Evolutionary conservation across 1,140 invertebrate genomes (phyloP), one percentile per base, ranked within the genome.

Genomic region (Drosophila littoralis): DNA sequence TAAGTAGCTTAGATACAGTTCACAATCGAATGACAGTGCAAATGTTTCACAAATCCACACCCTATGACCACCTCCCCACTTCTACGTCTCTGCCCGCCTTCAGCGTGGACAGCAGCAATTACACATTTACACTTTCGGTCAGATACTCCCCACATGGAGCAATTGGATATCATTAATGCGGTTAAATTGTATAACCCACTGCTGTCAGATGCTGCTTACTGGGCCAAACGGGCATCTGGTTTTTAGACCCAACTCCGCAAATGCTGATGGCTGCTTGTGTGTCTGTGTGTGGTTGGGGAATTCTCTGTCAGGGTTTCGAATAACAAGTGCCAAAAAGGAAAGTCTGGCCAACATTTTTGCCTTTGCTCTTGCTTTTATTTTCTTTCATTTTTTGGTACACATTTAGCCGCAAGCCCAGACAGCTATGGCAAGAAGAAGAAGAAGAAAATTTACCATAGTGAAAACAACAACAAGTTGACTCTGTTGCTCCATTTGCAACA

Each of bases 401-500:
- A 64, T 46, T 61, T 55, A 61, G 42, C 71, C 73, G 22, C 45
- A 45, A 57, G 48, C 50, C 22, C 40, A 55, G 57, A 60, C 13
- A 52, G 32, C 36, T 36, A 51, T 15, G 17, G 13, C 46, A 48
- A 32, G 17, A 43, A 45, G 36, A 59, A 45, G 36, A 59, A 43
- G 15, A 35, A 36, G 57, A 61, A 65, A 54, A 68, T 59, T 42
- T 57, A 50, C 60, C 64, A 68, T 52, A 68, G 36, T 15, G 38
- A 38, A 54, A 59, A 55, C 12, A 67, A 67, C 55, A 74, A 84
- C 77, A 86, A 86, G 75, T 88, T 63, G 57, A 73, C 67, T 79
- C 60, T 82, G 67, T 88, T 86, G 83, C 82, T 86, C 83, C 67
- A 88, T 85, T 85, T 82, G 79, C 75, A 82, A 88, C 82, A 89